Evolutionary conservation across 1,140 invertebrate species (phyloP), one percentile per base, ranked within the genome.

Genomic region (Spodoptera frugiperda): DNA sequence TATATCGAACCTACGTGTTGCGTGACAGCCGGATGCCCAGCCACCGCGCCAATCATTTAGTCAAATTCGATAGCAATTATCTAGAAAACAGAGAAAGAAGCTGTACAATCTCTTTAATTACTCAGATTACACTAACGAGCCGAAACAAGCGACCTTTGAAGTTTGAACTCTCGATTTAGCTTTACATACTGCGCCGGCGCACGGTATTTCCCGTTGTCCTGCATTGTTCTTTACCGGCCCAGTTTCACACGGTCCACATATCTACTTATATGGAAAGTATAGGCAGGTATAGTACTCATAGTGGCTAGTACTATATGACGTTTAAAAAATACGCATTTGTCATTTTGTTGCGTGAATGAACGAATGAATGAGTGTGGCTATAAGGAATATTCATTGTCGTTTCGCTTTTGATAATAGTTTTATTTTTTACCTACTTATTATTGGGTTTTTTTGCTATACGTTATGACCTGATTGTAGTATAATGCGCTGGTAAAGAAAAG

Each of bases 211-310:
- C 76, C 67, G 55, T 25, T n/a, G 25, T 33, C 65, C 65, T 33
- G 21, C 82, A 86, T 86, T 86, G 84, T 85, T 81, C 71, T 49
- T 15, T 15, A 21, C 19, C 78, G 77, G 54, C 79, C 76, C 70
- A 81, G 80, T 82, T 86, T 86, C 82, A 75, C 83, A 84, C 82
- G 82, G 77, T 72, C 83, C 68, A 82, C 57, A 82, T 81, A 79
- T 49, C 72, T 12, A 78, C 57, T 67, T 74, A 77, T 68, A 78
- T 80, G 77, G 79, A 84, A 84, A 85, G 79, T 49, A 39, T 39
- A 10, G 6, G 63, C 21, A 67, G 5, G 15, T 21, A 33, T 19
- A n/a, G 25, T 25, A 19, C 5, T 10, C 15, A 59, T 9, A 44
- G 11, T 39, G 17, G 9, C 33, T 17, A 17, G 9, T 44, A 11